These are phyloP conservation scores for Notiomystis cincta DNA, from an alignment of 2,113 vertebrate genomes.

Conservation along the genomic window DNA sequence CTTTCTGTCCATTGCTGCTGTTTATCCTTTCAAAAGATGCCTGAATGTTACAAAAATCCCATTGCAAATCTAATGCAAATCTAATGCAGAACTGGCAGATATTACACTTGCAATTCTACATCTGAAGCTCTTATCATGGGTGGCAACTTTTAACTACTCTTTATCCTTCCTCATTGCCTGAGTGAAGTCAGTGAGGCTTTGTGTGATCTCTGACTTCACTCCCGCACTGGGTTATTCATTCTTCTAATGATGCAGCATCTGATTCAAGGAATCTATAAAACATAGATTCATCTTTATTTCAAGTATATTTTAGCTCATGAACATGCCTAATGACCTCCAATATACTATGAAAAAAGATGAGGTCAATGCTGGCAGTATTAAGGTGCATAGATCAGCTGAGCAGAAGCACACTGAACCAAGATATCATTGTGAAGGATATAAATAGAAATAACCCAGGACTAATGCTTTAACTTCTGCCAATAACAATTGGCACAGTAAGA, in stretches of 20 bases:
- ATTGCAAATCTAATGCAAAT: background rate
- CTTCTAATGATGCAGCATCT: background rate
- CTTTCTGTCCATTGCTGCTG: background rate
- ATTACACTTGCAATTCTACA: background rate
- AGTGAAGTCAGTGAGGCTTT: background rate
- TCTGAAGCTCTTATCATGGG: background rate
- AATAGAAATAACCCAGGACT: background rate
- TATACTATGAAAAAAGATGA: background rate
- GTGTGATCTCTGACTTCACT: background rate
- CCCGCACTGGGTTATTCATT: background rate
- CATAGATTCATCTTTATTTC: background rate
- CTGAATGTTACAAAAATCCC: background rate
- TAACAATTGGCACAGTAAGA: background rate
- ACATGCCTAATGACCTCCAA: background rate
- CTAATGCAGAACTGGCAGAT: background rate
- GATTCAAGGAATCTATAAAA: background rate
- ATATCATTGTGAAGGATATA: background rate
- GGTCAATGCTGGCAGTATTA: background rate
- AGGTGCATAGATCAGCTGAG: background rate
- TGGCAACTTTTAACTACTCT: background rate
- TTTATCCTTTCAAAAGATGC: background rate
- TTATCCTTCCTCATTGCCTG: background rate
- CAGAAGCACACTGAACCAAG: background rate
- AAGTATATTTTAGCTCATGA: background rate
- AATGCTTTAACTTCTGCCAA: background rate